Conservation (phyloP, 2,797 vertebrate species). For the Petrocephalus schoutedeni region DNA sequence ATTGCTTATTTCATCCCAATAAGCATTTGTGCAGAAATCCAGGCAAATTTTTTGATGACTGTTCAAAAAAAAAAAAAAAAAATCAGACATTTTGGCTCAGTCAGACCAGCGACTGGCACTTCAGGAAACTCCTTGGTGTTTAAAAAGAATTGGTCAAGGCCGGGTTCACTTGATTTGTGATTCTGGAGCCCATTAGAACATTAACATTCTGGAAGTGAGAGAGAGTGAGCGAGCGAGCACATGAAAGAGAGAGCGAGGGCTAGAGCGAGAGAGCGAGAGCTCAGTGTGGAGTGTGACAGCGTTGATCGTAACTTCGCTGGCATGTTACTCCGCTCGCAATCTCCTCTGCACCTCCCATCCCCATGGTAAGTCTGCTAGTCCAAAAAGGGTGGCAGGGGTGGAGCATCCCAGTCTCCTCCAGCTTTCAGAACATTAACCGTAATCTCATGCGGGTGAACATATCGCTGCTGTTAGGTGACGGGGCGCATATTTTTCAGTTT, state of each 20-base stretch:
- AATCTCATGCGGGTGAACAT: background rate
- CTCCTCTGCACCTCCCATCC: background rate
- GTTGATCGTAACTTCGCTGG: background rate
- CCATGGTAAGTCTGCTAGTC: background rate
- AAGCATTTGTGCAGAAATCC: background rate
- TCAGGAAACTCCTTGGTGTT: background rate
- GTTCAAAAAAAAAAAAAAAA: background rate
- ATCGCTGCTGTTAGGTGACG: background rate
- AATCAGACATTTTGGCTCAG: background rate
- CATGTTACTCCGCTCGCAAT: background rate
- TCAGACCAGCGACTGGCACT: background rate
- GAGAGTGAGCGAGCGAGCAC: background rate
- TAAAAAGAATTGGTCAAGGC: background rate
- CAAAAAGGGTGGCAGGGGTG: background rate
- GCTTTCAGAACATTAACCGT: background rate
- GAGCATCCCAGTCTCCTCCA: background rate
- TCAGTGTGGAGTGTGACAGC: background rate
- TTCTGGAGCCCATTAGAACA: background rate
- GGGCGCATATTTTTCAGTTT: background rate
- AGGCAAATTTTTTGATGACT: background rate
- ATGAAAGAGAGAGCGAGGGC: background rate
- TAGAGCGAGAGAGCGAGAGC: background rate
- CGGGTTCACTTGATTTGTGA: slow-evolving; percentile 10
- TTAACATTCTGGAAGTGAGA: background rate
- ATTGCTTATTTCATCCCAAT: background rate